phyloP scores from a whole-genome alignment of 1,140 invertebrate species.

The Tetramorium parvispinum region DNA sequence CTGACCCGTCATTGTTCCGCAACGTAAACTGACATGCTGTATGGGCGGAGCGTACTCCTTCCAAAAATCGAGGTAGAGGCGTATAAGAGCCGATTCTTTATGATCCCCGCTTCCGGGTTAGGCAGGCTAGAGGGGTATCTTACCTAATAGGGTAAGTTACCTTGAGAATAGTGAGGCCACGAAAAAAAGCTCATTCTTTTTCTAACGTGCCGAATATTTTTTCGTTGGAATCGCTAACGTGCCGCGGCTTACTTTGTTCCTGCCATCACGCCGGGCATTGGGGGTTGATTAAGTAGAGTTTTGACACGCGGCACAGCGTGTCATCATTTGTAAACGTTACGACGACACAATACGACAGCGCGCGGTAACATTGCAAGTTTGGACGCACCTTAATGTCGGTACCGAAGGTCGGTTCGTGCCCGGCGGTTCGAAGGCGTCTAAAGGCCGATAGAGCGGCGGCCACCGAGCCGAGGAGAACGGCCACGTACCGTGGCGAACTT shows the following conservation, averaged over 20 bases:
- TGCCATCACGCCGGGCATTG: background rate
- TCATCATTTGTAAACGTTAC: conserved; percentile 32
- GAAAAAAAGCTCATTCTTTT: conserved; percentile 6
- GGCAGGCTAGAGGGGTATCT: background rate
- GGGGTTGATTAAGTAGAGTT: conserved; percentile 22
- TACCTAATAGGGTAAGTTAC: conserved; percentile 34
- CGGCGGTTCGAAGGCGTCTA: conserved; percentile 66
- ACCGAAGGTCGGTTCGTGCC: conserved; percentile 45
- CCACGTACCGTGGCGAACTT: conserved; percentile 80
- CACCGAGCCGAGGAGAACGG: conserved; percentile 66
- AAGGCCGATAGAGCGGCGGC: conserved; percentile 70
- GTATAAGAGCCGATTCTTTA: conserved; percentile 17
- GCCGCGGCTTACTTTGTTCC: conserved; percentile 5
- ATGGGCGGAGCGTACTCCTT: conserved; percentile 6
- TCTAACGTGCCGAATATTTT: background rate
- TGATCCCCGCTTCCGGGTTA: conserved; percentile 10
- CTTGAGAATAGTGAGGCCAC: background rate
- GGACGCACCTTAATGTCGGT: conserved; percentile 57
- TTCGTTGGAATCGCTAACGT: background rate
- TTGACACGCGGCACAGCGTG: conserved; percentile 50
- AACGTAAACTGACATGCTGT: conserved; percentile 5
- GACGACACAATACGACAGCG: conserved; percentile 24
- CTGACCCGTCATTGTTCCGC: background rate
- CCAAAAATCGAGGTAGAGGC: background rate
- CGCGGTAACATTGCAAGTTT: conserved; percentile 42